Base-by-base conservation (phyloP, 2,888 invertebrate genomes). In the Odiellus spinosus region DNA sequence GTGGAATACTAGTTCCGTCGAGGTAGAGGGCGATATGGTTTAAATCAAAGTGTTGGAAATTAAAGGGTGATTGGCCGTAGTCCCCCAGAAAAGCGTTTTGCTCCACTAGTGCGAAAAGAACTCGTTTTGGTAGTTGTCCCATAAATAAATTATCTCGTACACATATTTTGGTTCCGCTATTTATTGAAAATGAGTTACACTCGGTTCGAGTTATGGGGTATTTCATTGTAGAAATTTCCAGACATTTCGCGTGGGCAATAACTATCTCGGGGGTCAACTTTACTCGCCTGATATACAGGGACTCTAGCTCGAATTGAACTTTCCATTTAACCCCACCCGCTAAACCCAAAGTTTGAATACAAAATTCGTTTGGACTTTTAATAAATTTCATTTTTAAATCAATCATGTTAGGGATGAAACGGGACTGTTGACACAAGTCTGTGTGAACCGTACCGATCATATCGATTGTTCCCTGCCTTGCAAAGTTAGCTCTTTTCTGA, bases 121-220 rank as follows among this genome's bases (percentile, higher is more conserved):
- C 49, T 39, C 59, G 49, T 47, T 58, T 56, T 1, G 63, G 63
- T n/a, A 63, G 44, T 44, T 57, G 56, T 1, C 59, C 59, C 3
- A 55, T 34, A 45, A 60, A 60, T 10, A 63, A 38, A 44, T 63
- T 61, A 42, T 63, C 61, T 40, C 61, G 48, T 1, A 57, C 51
- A 46, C 59, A 57, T 8, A 53, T 54, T 34, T 55, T 55, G 14
- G 57, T 53, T 8, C 54, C 55, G 56, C 44, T 50, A 19, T 3
- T 59, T 15, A 60, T 51, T 1, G 55, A 55, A 36, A 55, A 56
- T 3, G 47, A 50, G 47, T 54, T 53, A 4, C 56, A 43, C 55
- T 56, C 48, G 6, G 50, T 51, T 12, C 51, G 26, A 14, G 43
- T 50, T 6, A 53, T 41, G 1, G 55, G 55, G 45, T 59, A 59